phyloP scores from a whole-genome alignment of 1,140 invertebrate genomes.

The Periplaneta americana region DNA sequence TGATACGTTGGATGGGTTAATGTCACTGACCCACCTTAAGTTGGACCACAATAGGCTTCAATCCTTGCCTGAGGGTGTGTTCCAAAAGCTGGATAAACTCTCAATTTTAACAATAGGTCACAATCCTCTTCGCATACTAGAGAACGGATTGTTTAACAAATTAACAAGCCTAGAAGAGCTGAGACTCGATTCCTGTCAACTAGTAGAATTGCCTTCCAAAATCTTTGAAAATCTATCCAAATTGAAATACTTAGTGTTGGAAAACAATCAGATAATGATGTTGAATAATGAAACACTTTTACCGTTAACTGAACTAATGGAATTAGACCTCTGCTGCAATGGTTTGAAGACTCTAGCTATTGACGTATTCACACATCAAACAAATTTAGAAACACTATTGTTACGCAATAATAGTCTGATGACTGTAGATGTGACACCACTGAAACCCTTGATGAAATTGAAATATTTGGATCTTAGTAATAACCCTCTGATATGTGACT shows the following conservation, averaged over 20 bases:
- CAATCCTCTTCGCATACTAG: not conserved
- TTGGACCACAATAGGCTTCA: not conserved
- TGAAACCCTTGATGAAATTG: not conserved
- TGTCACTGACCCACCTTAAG: not conserved
- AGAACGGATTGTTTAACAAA: not conserved
- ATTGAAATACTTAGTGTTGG: not conserved
- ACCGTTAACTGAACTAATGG: not conserved
- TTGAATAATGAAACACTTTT: not conserved
- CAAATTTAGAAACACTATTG: not conserved
- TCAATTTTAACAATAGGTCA: not conserved
- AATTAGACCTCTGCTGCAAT: not conserved
- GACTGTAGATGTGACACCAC: not conserved
- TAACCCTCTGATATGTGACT: not conserved
- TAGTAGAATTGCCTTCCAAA: not conserved
- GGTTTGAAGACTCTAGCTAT: not conserved
- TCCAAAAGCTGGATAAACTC: not conserved
- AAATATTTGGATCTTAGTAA: not conserved
- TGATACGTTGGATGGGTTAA: not conserved
- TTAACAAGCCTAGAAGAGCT: not conserved
- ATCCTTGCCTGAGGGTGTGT: not conserved
- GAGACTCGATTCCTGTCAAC: not conserved
- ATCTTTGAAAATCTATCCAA: not conserved
- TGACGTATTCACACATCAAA: not conserved
- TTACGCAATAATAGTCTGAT: not conserved
- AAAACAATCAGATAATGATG: not conserved